Conservation (phyloP, 2,888 invertebrate genomes). For the Icerya purchasi region DNA sequence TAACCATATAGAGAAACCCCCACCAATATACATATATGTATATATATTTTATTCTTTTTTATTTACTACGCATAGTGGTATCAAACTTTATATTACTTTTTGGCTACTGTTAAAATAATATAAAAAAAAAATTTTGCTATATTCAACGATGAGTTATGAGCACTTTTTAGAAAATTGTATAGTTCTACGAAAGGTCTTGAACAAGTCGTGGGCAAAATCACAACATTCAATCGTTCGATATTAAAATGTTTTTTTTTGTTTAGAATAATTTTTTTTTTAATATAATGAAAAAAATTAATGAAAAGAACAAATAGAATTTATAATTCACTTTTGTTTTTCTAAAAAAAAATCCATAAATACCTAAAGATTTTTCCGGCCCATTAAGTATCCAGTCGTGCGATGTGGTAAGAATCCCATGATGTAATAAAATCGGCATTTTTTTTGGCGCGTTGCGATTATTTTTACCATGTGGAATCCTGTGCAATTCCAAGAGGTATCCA, state of each 20-base stretch:
- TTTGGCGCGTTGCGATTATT: slow-evolving; percentile 19
- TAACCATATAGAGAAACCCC: too few species aligned
- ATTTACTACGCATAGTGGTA: too few species aligned
- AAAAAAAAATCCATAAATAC: slow-evolving; percentile 24
- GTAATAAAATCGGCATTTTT: slow-evolving; percentile 27
- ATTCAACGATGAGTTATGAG: not conserved
- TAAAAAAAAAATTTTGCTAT: not conserved
- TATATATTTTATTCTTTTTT: too few species aligned
- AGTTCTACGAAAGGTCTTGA: too few species aligned
- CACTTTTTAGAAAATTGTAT: too few species aligned
- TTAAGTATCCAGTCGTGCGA: slow-evolving; percentile 48
- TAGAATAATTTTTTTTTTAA: not conserved
- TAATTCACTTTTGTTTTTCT: not conserved
- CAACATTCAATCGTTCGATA: too few species aligned
- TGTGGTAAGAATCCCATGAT: slow-evolving; percentile 40
- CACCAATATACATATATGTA: too few species aligned
- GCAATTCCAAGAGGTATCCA: slow-evolving; percentile 37
- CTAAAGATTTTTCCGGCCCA: slow-evolving; percentile 39
- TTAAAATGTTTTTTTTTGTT: not conserved
- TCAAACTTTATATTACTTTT: not conserved
- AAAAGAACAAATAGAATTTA: not conserved
- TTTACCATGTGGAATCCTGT: slow-evolving; percentile 34
- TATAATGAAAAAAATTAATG: not conserved
- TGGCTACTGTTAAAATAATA: not conserved
- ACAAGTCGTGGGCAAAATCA: too few species aligned